phyloP scores from a whole-genome alignment of 1,140 invertebrate genomes.

The Halyomorpha halys region DNA sequence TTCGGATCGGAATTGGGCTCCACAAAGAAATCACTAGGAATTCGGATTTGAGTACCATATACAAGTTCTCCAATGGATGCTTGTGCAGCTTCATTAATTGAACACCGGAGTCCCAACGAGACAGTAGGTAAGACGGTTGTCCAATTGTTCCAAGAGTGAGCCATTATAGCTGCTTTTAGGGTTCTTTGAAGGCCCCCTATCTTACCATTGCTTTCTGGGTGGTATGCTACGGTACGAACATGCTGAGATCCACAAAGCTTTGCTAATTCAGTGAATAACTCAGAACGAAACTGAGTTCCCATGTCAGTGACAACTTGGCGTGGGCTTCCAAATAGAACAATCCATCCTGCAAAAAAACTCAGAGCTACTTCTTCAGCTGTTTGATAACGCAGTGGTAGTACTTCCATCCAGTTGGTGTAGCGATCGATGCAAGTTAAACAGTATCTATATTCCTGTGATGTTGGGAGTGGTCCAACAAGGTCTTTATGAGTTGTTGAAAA shows the following conservation, averaged over 20 bases:
- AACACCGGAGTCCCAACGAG: slow-evolving; percentile 32
- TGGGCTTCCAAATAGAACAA: slow-evolving; percentile 36
- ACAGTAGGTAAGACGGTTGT: slow-evolving; percentile 31
- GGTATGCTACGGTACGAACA: slow-evolving; percentile 34
- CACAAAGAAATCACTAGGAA: too few species aligned
- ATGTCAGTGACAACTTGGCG: slow-evolving; percentile 36
- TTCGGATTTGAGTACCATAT: too few species aligned
- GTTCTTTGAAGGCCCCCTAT: slow-evolving; percentile 22
- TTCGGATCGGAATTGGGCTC: too few species aligned
- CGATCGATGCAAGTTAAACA: slow-evolving; percentile 34
- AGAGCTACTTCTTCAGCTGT: slow-evolving; percentile 33
- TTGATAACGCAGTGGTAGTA: slow-evolving; percentile 28
- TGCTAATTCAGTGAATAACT: slow-evolving; percentile 31
- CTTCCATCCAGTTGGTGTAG: slow-evolving; percentile 35
- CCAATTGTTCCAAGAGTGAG: slow-evolving; percentile 27
- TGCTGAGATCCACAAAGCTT: slow-evolving; percentile 29
- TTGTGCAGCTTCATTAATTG: neutral
- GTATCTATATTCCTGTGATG: slow-evolving; percentile 29
- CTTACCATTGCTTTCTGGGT: slow-evolving; percentile 35
- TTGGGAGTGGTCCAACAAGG: slow-evolving; percentile 26
- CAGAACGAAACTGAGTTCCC: slow-evolving; percentile 35
- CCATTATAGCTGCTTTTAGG: slow-evolving; percentile 36
- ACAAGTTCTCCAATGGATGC: neutral
- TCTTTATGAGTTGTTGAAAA: slow-evolving; percentile 16
- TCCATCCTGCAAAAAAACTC: slow-evolving; percentile 33